Percentiles rank a stretch among this genome's conserved stretches.
Conservation (phyloP, 2,888 invertebrate genomes). For the Enchytraeus crypticus region DNA sequence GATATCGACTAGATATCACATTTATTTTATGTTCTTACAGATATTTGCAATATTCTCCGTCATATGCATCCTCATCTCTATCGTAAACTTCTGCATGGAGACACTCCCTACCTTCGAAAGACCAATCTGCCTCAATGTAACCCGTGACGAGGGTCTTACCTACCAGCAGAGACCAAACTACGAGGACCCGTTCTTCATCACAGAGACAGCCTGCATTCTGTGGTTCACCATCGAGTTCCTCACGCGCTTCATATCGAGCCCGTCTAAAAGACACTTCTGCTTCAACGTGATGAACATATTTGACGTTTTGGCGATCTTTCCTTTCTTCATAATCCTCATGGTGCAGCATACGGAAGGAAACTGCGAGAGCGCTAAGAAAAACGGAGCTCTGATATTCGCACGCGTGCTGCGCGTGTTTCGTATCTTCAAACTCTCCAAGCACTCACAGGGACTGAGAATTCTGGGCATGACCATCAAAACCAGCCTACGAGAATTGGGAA, state of each 20-base stretch:
- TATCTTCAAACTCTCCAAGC: constrained; percentile 44
- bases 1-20: no score
- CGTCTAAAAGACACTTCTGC: constrained; percentile 36
- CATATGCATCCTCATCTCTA: constrained; percentile 48
- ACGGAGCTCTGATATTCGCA: constrained; percentile 33
- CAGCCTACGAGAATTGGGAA: constrained; percentile 40
- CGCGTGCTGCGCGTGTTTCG: constrained; percentile 42
- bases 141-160: not conserved
- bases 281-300: constrained; percentile 43
- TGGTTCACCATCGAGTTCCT: constrained; percentile 46
- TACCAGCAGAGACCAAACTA: constrained; percentile 26
- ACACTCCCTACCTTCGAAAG: constrained; percentile 47
- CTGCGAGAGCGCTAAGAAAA: constrained; percentile 31
- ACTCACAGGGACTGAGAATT: constrained; percentile 44
- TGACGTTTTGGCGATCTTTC: constrained; percentile 43
- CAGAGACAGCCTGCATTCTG: constrained; percentile 43
- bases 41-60: constrained; percentile 50
- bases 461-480: constrained; percentile 42
- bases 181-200: constrained; percentile 38
- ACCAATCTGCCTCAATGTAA: constrained; percentile 31
- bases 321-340: constrained; percentile 40
- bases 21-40: no score
- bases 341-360: constrained; percentile 29
- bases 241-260: constrained; percentile 35
- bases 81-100: constrained; percentile 52